Conservation (phyloP, 2,113 vertebrate species). For the Garra rufa region DNA sequence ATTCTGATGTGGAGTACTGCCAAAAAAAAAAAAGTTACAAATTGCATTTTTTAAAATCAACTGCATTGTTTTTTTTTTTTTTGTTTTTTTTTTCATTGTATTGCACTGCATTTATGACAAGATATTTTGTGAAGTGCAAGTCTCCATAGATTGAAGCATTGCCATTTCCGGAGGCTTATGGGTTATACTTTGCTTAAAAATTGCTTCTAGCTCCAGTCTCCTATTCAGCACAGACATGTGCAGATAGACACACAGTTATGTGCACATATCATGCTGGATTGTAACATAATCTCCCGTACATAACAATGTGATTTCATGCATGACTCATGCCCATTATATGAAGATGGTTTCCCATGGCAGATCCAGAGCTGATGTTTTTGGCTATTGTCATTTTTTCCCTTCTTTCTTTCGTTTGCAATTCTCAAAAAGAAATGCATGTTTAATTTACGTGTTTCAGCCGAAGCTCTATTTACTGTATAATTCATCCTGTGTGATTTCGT, state of each 20-base stretch:
- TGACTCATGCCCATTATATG: constrained; percentile 31
- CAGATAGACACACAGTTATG: neutral
- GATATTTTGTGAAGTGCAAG: neutral
- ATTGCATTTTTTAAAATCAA: too few relatives aligned
- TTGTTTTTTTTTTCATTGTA: neutral
- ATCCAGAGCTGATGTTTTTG: neutral
- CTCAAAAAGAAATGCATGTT: neutral
- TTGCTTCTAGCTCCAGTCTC: neutral
- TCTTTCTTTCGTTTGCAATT: neutral
- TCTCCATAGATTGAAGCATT: neutral
- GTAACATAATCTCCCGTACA: neutral
- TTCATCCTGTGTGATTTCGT: neutral
- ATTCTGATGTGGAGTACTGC: too few relatives aligned
- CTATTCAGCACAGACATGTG: neutral
- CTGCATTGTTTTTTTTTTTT: too few relatives aligned
- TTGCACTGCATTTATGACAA: neutral
- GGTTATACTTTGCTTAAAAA: neutral
- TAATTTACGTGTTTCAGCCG: neutral
- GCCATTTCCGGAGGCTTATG: neutral
- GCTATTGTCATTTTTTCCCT: neutral
- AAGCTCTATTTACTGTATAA: neutral
- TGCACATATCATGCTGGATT: constrained; percentile 7
- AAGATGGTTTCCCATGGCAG: constrained; percentile 24
- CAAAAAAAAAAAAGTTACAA: too few relatives aligned
- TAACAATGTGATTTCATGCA: constrained; percentile 45